phyloP scores from a whole-genome alignment of 2,888 invertebrate genomes.

The Crepidodera aurea region DNA sequence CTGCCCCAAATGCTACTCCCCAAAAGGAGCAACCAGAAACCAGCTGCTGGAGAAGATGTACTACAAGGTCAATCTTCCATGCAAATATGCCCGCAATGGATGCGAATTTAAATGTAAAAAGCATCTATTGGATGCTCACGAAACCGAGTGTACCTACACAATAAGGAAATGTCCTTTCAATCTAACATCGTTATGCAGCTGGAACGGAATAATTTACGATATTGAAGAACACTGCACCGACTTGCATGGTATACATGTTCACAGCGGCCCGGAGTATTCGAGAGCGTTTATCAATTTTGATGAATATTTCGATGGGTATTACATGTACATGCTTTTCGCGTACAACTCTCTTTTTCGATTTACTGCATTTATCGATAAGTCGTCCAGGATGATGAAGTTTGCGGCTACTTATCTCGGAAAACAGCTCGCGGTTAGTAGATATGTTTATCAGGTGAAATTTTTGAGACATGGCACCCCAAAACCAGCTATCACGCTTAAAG shows the following conservation, averaged over 20 bases:
- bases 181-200: neutral
- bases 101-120: conserved; percentile 35
- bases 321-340: conserved; percentile 8
- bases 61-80: conserved; percentile 37
- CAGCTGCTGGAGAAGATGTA: conserved; percentile 18
- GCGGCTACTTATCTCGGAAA: neutral
- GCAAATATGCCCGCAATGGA: conserved; percentile 37
- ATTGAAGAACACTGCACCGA: conserved; percentile 10
- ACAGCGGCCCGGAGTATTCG: neutral
- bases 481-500: neutral
- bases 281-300: neutral
- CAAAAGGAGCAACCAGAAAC: conserved; percentile 13
- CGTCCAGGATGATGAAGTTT: neutral
- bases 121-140: conserved; percentile 37
- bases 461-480: neutral
- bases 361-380: neutral
- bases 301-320: neutral
- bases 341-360: neutral
- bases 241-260: neutral
- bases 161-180: conserved; percentile 8
- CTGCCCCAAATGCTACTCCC: conserved; percentile 35
- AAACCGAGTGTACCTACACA: conserved; percentile 37
- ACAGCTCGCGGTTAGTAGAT: neutral
- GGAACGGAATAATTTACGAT: conserved; percentile 7
- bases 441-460: neutral